These are phyloP conservation scores for Papilio polyxenes DNA, from an alignment of 1,140 invertebrate genomes.

Conservation along the genomic window DNA sequence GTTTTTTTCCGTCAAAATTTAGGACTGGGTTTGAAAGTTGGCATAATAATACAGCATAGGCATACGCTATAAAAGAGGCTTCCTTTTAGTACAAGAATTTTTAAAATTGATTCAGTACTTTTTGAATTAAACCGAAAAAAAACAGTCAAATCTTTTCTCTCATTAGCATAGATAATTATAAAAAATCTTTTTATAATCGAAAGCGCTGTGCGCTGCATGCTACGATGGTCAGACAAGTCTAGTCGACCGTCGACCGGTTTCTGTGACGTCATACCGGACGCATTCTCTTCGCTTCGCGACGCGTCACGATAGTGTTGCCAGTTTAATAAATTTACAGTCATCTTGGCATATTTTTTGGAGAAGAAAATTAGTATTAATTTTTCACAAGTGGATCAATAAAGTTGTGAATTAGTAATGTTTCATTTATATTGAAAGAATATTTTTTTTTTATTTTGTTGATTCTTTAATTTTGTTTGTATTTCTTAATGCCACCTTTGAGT, in stretches of 20 bases:
- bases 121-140: background rate
- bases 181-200: background rate
- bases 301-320: slow-evolving; percentile 35
- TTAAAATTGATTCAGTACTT: background rate
- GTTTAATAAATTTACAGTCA: background rate
- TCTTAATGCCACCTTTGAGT: no score
- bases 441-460: no score
- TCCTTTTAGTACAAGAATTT: background rate
- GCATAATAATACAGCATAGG: background rate
- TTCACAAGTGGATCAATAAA: no score
- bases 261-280: slow-evolving; percentile 37
- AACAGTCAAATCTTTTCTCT: background rate
- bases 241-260: slow-evolving; percentile 31
- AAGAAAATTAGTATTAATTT: background rate
- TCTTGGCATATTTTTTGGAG: background rate
- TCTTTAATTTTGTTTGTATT: no score
- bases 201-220: slow-evolving; percentile 22
- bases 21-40: background rate
- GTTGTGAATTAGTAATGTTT: no score
- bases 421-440: no score
- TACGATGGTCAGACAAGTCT: slow-evolving; percentile 15
- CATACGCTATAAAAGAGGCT: background rate
- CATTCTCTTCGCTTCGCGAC: slow-evolving; percentile 34
- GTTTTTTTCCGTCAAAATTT: background rate
- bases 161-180: background rate